Conservation (phyloP, 1,140 invertebrate species). For the Copidosoma floridanum region DNA sequence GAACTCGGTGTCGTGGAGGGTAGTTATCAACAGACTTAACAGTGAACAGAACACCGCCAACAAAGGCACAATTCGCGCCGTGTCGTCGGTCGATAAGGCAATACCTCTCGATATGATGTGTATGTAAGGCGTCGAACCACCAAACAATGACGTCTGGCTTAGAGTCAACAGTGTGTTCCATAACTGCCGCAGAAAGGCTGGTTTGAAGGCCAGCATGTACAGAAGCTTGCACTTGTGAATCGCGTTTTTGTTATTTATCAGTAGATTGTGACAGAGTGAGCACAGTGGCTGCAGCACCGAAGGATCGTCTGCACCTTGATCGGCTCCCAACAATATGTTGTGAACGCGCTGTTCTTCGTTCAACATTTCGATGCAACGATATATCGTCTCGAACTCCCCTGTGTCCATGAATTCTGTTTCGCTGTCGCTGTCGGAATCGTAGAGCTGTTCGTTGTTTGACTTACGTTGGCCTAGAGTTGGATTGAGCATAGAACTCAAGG, state of each 20-base stretch:
- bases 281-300: slow-evolving; percentile 67
- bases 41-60: slow-evolving; percentile 83
- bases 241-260: slow-evolving; percentile 72
- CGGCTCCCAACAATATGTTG: slow-evolving; percentile 62
- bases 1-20: slow-evolving; percentile 88
- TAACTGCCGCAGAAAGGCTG: slow-evolving; percentile 74
- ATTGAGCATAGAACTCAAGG: slow-evolving; percentile 44
- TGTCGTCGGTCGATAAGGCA: slow-evolving; percentile 64
- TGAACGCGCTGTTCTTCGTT: slow-evolving; percentile 68
- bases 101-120: slow-evolving; percentile 70
- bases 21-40: slow-evolving; percentile 78
- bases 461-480: not conserved
- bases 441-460: not conserved
- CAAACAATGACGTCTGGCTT: slow-evolving; percentile 63
- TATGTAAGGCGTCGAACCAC: slow-evolving; percentile 66
- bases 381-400: slow-evolving; percentile 50
- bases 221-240: slow-evolving; percentile 81
- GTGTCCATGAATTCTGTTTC: slow-evolving; percentile 45
- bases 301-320: slow-evolving; percentile 61
- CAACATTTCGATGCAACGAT: slow-evolving; percentile 62
- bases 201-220: slow-evolving; percentile 83
- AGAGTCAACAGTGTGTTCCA: slow-evolving; percentile 66
- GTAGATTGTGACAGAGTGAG: slow-evolving; percentile 74
- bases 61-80: slow-evolving; percentile 72
- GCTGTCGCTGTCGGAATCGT: slow-evolving; percentile 47